These are phyloP conservation scores for Synanthedon formicaeformis DNA, from an alignment of 2,888 invertebrate genomes.

Conservation along the genomic window DNA sequence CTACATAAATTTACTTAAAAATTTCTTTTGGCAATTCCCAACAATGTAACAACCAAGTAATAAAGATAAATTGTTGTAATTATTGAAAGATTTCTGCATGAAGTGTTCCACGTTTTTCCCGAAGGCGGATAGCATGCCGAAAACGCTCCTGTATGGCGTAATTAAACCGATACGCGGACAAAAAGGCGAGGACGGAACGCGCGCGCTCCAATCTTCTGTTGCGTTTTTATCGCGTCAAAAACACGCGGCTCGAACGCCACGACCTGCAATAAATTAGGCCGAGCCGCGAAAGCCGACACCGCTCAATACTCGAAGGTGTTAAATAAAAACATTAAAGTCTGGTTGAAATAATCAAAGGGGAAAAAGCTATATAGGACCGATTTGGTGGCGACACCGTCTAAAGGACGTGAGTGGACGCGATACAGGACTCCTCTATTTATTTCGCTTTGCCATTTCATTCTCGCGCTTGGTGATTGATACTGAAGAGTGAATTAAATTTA, in stretches of 20 bases:
- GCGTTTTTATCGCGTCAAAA: conserved; percentile 57
- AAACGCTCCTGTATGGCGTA: conserved; percentile 36
- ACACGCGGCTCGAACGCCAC: conserved; percentile 43
- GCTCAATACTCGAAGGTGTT: conserved; percentile 58
- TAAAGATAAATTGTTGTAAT: neutral
- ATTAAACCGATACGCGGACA: conserved; percentile 57
- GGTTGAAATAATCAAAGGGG: conserved; percentile 56
- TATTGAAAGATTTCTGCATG: neutral
- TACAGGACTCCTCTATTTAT: conserved; percentile 4
- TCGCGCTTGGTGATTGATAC: neutral
- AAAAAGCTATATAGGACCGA: conserved; percentile 59
- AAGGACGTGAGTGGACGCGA: conserved; percentile 23
- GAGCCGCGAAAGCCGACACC: conserved; percentile 61
- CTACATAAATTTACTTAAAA: no score
- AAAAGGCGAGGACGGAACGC: conserved; percentile 40
- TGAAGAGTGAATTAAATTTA: no score
- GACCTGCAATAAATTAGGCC: conserved; percentile 61
- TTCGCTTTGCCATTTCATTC: conserved; percentile 7
- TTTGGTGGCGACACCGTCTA: conserved; percentile 48
- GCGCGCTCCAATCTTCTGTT: conserved; percentile 30
- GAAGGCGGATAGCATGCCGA: neutral
- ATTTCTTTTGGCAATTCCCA: neutral
- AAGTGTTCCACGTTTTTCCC: neutral
- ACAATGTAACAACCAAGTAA: neutral
- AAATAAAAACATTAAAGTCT: conserved; percentile 69